A percentile compares a stretch with the other conserved stretches of the same genome.
phyloP scores from a whole-genome alignment of 1,140 invertebrate species.

The Pristionchus pacificus region DNA sequence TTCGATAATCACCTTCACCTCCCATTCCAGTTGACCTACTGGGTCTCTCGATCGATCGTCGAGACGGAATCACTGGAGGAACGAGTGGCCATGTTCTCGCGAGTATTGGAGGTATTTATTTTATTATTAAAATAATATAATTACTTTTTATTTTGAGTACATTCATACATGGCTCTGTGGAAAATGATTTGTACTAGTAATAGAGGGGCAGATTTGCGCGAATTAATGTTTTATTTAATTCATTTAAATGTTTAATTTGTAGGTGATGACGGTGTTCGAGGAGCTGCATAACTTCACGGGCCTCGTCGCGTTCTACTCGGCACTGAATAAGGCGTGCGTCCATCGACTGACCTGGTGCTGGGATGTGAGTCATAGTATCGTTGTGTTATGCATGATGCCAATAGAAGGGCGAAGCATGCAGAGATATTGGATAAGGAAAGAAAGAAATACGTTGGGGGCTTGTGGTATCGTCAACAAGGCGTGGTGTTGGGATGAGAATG shows the following conservation, averaged over 20 bases:
- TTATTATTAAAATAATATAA: background rate
- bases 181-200: too few relatives aligned
- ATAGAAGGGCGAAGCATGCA: too few relatives aligned
- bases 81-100: constrained; percentile 79
- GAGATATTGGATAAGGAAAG: too few relatives aligned
- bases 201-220: too few relatives aligned
- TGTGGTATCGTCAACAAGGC: too few relatives aligned
- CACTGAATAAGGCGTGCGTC: constrained; percentile 83
- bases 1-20: background rate
- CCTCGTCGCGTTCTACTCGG: constrained; percentile 84
- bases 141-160: too few relatives aligned
- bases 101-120: constrained; percentile 72
- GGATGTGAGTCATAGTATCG: constrained; percentile 71
- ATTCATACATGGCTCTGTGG: too few relatives aligned
- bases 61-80: constrained; percentile 94
- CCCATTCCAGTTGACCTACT: constrained; percentile 76
- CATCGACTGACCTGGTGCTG: constrained; percentile 81
- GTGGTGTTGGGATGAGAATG: too few relatives aligned
- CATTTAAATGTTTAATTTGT: background rate
- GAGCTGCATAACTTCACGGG: constrained; percentile 99
- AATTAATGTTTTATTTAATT: too few relatives aligned
- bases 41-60: constrained; percentile 93
- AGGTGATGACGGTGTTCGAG: constrained; percentile 83
- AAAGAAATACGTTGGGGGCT: too few relatives aligned
- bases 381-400: too few relatives aligned